Conservation (phyloP, 2,888 invertebrate species). For the Blomia tropicalis region DNA sequence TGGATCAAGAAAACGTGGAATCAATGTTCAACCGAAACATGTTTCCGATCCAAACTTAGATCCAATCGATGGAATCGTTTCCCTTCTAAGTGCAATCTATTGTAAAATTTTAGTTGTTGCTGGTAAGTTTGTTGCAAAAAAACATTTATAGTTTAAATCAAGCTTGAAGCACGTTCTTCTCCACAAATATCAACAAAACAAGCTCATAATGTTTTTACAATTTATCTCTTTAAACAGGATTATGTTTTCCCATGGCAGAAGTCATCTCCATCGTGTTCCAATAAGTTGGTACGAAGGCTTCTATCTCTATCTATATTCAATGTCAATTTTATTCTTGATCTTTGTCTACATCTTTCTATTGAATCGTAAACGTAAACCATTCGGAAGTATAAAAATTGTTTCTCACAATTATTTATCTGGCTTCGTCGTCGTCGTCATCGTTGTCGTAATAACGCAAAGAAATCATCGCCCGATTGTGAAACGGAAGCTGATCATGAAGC, state of each 20-base stretch:
- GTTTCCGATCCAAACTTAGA: slow-evolving; percentile 16
- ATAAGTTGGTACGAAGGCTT: slow-evolving; percentile 83
- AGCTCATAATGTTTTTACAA: too few species aligned
- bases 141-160: background rate
- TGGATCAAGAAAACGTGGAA: background rate
- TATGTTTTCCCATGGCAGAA: slow-evolving; percentile 88
- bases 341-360: slow-evolving; percentile 51
- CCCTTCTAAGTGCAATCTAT: slow-evolving; percentile 76
- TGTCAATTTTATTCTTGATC: slow-evolving; percentile 64
- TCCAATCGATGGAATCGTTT: slow-evolving; percentile 59
- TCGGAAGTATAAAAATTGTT: too few species aligned
- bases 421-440: too few species aligned
- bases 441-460: too few species aligned
- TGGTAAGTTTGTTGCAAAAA: slow-evolving; percentile 23
- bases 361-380: slow-evolving; percentile 27
- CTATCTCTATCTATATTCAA: slow-evolving; percentile 69
- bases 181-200: background rate
- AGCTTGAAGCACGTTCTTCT: background rate
- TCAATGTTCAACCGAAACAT: background rate
- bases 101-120: slow-evolving; percentile 82
- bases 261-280: slow-evolving; percentile 86
- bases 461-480: too few species aligned
- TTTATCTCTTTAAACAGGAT: slow-evolving; percentile 43
- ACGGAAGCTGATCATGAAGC: too few species aligned
- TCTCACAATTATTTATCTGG: too few species aligned